phyloP scores from a whole-genome alignment of 2,113 vertebrate species.

The Protomyctophum bolini region DNA sequence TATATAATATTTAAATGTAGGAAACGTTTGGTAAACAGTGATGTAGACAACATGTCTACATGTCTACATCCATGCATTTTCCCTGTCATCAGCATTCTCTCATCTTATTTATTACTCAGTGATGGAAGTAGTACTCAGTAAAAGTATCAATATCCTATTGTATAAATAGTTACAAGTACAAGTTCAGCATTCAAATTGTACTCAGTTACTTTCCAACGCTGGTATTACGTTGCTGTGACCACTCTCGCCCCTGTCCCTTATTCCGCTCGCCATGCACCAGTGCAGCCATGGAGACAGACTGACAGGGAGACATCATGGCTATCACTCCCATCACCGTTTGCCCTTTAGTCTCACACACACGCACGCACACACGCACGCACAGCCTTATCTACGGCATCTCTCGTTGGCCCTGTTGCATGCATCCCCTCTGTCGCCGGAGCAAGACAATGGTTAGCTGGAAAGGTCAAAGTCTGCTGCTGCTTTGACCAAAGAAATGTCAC shows the following conservation, averaged over 20 bases:
- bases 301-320: slow-evolving; percentile 29
- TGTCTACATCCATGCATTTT: too few species aligned
- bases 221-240: background rate
- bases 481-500: slow-evolving; percentile 61
- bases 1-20: too few species aligned
- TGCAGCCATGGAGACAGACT: slow-evolving; percentile 43
- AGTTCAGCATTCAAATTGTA: too few species aligned
- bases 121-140: too few species aligned
- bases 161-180: too few species aligned
- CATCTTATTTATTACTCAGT: too few species aligned
- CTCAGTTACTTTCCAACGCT: too few species aligned
- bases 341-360: slow-evolving; percentile 7
- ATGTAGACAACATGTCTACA: too few species aligned
- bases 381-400: slow-evolving; percentile 48
- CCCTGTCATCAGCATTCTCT: too few species aligned
- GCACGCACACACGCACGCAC: slow-evolving; percentile 5
- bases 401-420: slow-evolving; percentile 21
- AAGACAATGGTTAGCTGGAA: slow-evolving; percentile 41
- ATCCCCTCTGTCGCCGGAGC: slow-evolving; percentile 17
- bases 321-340: slow-evolving; percentile 33
- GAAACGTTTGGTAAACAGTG: too few species aligned
- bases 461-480: slow-evolving; percentile 52
- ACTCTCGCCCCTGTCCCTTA: slow-evolving; percentile 6
- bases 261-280: slow-evolving; percentile 34
- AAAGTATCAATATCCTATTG: too few species aligned